phyloP scores from a whole-genome alignment of 2,888 invertebrate genomes.

The Plagiodera versicolora region DNA sequence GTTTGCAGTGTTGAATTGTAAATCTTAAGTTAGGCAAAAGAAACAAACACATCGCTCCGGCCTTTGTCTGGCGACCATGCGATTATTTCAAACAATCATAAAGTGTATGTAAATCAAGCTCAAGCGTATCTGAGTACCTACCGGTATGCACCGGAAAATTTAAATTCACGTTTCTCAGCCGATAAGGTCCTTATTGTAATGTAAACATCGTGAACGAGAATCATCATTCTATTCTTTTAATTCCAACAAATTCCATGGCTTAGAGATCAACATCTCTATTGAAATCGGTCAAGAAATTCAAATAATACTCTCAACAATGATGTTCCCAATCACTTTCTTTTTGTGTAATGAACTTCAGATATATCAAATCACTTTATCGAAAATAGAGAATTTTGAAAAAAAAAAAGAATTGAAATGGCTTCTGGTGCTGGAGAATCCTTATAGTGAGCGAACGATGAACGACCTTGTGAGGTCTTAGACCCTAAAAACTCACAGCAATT shows the following conservation, averaged over 20 bases:
- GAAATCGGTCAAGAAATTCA: too few relatives aligned
- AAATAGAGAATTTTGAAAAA: neutral
- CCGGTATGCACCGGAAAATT: constrained; percentile 19
- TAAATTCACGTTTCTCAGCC: constrained; percentile 1
- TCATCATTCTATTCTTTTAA: too few relatives aligned
- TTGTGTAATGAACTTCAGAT: too few relatives aligned
- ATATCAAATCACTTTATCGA: too few relatives aligned
- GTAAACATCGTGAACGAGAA: too few relatives aligned
- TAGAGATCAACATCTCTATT: too few relatives aligned
- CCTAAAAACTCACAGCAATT: neutral
- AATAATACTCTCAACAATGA: too few relatives aligned
- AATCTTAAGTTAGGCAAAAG: constrained; percentile 23
- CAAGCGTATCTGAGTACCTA: constrained; percentile 3
- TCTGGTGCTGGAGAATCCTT: neutral
- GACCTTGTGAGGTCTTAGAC: neutral
- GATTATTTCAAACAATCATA: constrained; percentile 22
- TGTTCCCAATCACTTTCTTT: too few relatives aligned
- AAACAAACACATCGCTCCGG: constrained; percentile 16
- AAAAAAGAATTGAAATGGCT: neutral
- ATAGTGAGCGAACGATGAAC: neutral
- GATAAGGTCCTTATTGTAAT: neutral
- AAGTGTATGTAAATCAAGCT: constrained; percentile 21
- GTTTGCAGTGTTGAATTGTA: constrained; percentile 18
- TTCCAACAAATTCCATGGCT: too few relatives aligned
- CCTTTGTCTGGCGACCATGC: constrained; percentile 20